Conservation (phyloP, 2,888 invertebrate genomes). For the Acrobasis suavella region DNA sequence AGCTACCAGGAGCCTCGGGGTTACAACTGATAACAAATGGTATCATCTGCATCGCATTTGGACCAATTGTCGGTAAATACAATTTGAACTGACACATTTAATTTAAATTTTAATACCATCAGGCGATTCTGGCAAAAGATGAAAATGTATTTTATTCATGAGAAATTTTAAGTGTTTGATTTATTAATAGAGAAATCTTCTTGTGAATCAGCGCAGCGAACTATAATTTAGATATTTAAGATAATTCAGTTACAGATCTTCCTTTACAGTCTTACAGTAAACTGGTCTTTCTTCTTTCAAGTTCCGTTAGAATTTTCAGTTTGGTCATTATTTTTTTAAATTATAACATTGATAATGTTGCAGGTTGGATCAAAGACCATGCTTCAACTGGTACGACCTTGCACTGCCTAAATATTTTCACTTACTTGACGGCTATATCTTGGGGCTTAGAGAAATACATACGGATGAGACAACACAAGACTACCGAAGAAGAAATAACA, state of each 20-base stretch:
- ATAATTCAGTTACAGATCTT: too few relatives aligned
- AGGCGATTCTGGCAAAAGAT: too few relatives aligned
- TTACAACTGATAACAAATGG: conserved; percentile 86
- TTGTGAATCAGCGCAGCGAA: too few relatives aligned
- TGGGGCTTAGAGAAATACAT: conserved; percentile 84
- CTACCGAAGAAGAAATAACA: conserved; percentile 39
- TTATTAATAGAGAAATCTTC: too few relatives aligned
- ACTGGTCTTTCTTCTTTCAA: too few relatives aligned
- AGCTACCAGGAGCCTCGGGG: conserved; percentile 87
- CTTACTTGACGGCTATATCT: conserved; percentile 83
- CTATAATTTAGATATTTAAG: too few relatives aligned
- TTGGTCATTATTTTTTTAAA: too few relatives aligned
- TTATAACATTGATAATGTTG: conserved; percentile 28
- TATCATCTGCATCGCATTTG: conserved; percentile 82
- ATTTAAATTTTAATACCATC: too few relatives aligned
- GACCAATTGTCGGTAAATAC: conserved; percentile 85
- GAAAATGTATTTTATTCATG: too few relatives aligned
- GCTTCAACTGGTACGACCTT: conserved; percentile 83
- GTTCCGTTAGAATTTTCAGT: too few relatives aligned
- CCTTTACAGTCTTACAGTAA: too few relatives aligned
- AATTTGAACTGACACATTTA: background rate
- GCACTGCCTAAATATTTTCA: conserved; percentile 85
- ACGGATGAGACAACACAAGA: conserved; percentile 47
- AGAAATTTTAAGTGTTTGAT: too few relatives aligned
- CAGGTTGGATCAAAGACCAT: conserved; percentile 85